A percentile compares a stretch with the other conserved stretches of the same genome.
Evolutionary conservation across 1,140 invertebrate genomes (phyloP).

Genomic region (Cotesia chilonis): DNA sequence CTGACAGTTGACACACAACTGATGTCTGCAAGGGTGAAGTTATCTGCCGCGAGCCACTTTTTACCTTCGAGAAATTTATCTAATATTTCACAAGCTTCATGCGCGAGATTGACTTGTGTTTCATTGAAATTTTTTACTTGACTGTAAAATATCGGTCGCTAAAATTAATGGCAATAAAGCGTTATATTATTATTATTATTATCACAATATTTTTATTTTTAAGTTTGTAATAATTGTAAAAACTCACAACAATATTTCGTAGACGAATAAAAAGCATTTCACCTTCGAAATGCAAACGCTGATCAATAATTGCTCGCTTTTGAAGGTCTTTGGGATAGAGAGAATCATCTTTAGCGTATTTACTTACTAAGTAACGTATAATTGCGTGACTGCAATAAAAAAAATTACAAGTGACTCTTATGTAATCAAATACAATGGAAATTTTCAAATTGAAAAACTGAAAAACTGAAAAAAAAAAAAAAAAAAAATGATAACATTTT

Average conservation of each 20-base stretch:
- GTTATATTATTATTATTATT: too few relatives aligned
- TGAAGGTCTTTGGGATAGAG: background rate
- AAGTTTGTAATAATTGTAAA: background rate
- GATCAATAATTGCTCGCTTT: background rate
- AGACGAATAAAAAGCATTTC: background rate
- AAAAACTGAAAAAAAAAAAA: too few relatives aligned
- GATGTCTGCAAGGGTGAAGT: slow-evolving; percentile 27
- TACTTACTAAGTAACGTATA: background rate
- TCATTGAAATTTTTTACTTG: too few relatives aligned
- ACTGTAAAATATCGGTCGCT: too few relatives aligned
- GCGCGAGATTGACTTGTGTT: slow-evolving; percentile 64
- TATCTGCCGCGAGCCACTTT: slow-evolving; percentile 28
- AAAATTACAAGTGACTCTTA: too few relatives aligned
- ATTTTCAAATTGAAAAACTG: too few relatives aligned
- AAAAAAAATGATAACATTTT: too few relatives aligned
- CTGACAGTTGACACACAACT: slow-evolving; percentile 9
- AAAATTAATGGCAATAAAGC: too few relatives aligned
- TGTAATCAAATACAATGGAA: too few relatives aligned
- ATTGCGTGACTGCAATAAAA: slow-evolving; percentile 1
- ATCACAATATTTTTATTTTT: background rate
- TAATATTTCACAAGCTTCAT: slow-evolving; percentile 46
- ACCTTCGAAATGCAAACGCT: background rate
- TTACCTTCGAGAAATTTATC: slow-evolving; percentile 25
- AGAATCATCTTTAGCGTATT: background rate
- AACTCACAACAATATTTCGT: too few relatives aligned